Evolutionary conservation across 2,113 vertebrate genomes (phyloP), one percentile per base, ranked within the genome.

Genomic region (Nibea albiflora): DNA sequence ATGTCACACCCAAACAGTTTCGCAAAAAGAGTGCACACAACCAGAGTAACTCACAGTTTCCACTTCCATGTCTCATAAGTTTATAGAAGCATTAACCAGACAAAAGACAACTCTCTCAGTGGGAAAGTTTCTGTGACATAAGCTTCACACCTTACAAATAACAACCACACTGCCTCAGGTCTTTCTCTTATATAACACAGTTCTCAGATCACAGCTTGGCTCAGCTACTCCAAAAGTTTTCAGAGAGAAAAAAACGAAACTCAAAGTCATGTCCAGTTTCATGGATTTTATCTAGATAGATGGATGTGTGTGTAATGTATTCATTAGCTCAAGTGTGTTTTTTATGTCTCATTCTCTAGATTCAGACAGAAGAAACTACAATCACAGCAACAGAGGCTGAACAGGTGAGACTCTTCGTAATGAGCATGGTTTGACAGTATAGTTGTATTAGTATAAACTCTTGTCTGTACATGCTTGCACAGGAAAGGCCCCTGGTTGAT

Each of bases 21-120:
- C 17, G 28, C 39, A 44, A 70, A 70, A 64, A 62, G 49, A 78
- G 4, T 0, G 4, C 35, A 1, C 22, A 14, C n/a, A 54, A 73
- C 60, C 66, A n/a, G 22, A 6, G 26, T 46, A 53, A 17, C 64
- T 47, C 78, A 73, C 5, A 84, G 42, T 89, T 89, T 88, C 81
- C 90, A 76, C 56, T 69, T 35, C 35, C 7, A 4, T 47, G 26
- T 57, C 82, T 77, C 61, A 20, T 24, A 63, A 67, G 47, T 61
- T 63, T 58, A n/a, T 6, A 31, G 62, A 56, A 46, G 52, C 68
- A 52, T 52, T 6, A 24, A 50, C 50, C 28, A 31, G 50, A 76
- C 42, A 69, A 42, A 7, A 78, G 26, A 75, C 39, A 84, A 28
- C 9, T 6, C 11, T 52, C 68, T 69, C 15, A 65, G 4, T 73